These are phyloP conservation scores for Hipparchia semele DNA, from an alignment of 2,888 invertebrate species.

Conservation along the genomic window DNA sequence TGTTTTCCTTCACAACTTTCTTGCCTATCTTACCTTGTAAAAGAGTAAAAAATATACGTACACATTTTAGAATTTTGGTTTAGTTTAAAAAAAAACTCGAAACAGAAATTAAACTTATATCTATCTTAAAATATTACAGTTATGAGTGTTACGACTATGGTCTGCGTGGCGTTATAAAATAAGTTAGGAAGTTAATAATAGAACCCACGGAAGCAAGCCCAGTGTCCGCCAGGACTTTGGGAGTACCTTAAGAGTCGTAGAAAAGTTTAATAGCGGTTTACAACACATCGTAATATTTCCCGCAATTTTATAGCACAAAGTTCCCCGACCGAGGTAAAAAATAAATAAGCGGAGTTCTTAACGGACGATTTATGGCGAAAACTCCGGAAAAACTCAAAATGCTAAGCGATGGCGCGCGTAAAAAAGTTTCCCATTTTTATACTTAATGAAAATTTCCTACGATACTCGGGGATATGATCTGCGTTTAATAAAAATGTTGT, in stretches of 20 bases:
- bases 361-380: constrained; percentile 28
- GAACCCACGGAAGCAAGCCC: background rate
- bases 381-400: constrained; percentile 27
- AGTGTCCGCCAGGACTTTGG: background rate
- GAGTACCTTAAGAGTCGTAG: constrained; percentile 14
- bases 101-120: too few relatives aligned
- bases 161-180: background rate
- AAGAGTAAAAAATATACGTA: too few relatives aligned
- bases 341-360: constrained; percentile 31
- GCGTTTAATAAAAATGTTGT: constrained; percentile 23
- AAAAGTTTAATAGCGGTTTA: constrained; percentile 36
- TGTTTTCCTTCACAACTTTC: too few relatives aligned
- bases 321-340: constrained; percentile 31
- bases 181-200: background rate
- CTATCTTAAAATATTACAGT: background rate
- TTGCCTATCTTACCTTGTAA: too few relatives aligned
- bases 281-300: constrained; percentile 35
- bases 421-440: constrained; percentile 30
- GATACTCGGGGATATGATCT: constrained; percentile 24
- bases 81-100: too few relatives aligned
- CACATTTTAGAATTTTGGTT: too few relatives aligned
- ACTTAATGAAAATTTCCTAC: constrained; percentile 25
- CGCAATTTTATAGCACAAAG: constrained; percentile 36
- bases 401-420: constrained; percentile 28
- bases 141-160: background rate